Evolutionary conservation across 2,888 invertebrate species (phyloP), one percentile per base, ranked within the genome.

Genomic region (Labia minor): DNA sequence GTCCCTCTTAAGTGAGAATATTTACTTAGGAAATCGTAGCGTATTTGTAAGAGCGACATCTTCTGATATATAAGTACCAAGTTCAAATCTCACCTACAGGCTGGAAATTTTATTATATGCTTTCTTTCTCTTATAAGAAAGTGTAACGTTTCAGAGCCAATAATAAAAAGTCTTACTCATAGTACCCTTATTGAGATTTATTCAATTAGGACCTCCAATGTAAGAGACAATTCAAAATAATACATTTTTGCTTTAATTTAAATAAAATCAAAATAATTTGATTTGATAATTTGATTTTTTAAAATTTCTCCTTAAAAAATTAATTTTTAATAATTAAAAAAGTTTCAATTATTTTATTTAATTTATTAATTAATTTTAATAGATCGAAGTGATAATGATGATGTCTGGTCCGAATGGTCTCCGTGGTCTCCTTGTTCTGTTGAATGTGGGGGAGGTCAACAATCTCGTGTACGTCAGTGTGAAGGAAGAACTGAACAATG

Each of bases 381-480:
- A 26, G 65, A 68, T 21, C 65, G 68, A 14, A 66, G 68, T 3
- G 78, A 79, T 37, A 72, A 69, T 1, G 75, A 76, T 63, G 74
- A 74, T 10, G 78, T 78, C 1, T 85, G 85, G 85, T 80, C 82
- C 63, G 78, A 81, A 21, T 87, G 87, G 87, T 79, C 82, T 0
- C 76, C 79, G 1, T 89, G 89, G 89, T 81, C 85, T 0, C 76
- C 82, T 0, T 90, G 89, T 75, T 83, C 83, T 37, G 82, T 78
- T 1, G 80, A 81, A 19, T 89, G 89, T 74, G 87, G 86, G 1
- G 84, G 84, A 1, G 88, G 93, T 0, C 82, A 85, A 63, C 92
- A 92, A 77, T 81, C 81, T 67, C 80, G 89, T 67, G 81, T 77
- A 66, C 72, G 80, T 70, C 72, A 73, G 21, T 81, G 80, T 70